These are phyloP conservation scores for Turnix velox DNA, from an alignment of 2,113 vertebrate genomes.

Conservation along the genomic window DNA sequence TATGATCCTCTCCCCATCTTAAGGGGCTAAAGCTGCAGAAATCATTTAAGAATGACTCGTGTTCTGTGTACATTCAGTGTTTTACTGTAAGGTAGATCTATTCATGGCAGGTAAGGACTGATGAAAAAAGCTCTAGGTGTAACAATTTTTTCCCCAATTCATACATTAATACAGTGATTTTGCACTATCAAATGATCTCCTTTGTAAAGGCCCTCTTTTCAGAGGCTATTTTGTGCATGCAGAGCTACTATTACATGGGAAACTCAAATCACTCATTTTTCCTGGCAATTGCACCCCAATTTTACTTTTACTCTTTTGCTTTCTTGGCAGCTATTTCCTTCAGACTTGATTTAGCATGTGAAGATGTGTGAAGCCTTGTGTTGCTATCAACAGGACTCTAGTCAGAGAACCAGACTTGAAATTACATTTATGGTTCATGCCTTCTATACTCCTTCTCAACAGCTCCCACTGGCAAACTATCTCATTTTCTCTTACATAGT, in stretches of 20 bases:
- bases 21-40: background rate
- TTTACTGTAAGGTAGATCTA: background rate
- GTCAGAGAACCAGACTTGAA: background rate
- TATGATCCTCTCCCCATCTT: background rate
- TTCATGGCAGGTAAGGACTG: background rate
- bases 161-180: background rate
- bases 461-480: background rate
- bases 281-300: background rate
- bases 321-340: background rate
- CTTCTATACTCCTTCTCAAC: background rate
- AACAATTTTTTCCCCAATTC: background rate
- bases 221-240: background rate
- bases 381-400: background rate
- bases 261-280: background rate
- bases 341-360: background rate
- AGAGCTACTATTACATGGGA: background rate
- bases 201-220: background rate
- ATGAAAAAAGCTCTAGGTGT: background rate
- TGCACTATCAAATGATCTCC: background rate
- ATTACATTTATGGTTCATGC: background rate
- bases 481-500: background rate
- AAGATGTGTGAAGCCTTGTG: background rate
- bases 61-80: background rate
- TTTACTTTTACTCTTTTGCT: background rate
- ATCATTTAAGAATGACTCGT: background rate